Percentiles rank a stretch among this genome's conserved stretches.
phyloP scores from a whole-genome alignment of 2,113 vertebrate species.

The Pteropus alecto region DNA sequence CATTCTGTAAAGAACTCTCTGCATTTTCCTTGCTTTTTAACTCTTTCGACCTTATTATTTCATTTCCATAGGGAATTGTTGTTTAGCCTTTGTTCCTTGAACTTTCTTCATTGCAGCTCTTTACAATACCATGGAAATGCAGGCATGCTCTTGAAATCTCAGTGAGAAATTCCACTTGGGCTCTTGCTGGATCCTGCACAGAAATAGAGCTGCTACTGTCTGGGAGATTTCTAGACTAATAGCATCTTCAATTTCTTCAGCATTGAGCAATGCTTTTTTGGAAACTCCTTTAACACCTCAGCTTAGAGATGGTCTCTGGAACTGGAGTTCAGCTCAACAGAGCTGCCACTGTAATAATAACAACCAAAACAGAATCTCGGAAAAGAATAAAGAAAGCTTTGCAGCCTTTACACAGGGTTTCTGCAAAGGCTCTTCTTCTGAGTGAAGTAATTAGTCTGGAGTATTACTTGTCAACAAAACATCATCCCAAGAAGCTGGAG shows the following conservation, averaged over 20 bases:
- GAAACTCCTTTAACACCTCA: conserved; percentile 35
- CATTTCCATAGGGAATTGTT: conserved; percentile 40
- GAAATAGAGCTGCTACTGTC: background rate
- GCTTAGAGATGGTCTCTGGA: background rate
- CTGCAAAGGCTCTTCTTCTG: conserved; percentile 39
- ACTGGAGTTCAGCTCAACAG: conserved; percentile 36
- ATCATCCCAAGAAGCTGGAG: background rate
- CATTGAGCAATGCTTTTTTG: conserved; percentile 17
- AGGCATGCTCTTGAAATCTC: conserved; percentile 43
- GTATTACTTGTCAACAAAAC: conserved; percentile 47
- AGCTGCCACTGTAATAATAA: conserved; percentile 45
- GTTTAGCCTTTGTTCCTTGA: conserved; percentile 47
- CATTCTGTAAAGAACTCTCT: background rate
- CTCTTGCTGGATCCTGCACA: conserved; percentile 10
- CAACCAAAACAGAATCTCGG: background rate
- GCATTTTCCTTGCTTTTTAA: background rate
- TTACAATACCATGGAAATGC: background rate
- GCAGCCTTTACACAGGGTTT: conserved; percentile 47
- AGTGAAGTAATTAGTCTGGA: conserved; percentile 12
- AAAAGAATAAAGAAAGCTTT: conserved; percentile 26
- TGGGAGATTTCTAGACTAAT: conserved; percentile 73
- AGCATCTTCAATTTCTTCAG: conserved; percentile 71
- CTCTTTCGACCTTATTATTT: conserved; percentile 58
- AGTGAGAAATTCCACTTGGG: conserved; percentile 47
- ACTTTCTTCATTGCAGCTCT: background rate